phyloP scores from a whole-genome alignment of 92 coral and sea anemone genomes.

The Galaxea fascicularis region DNA sequence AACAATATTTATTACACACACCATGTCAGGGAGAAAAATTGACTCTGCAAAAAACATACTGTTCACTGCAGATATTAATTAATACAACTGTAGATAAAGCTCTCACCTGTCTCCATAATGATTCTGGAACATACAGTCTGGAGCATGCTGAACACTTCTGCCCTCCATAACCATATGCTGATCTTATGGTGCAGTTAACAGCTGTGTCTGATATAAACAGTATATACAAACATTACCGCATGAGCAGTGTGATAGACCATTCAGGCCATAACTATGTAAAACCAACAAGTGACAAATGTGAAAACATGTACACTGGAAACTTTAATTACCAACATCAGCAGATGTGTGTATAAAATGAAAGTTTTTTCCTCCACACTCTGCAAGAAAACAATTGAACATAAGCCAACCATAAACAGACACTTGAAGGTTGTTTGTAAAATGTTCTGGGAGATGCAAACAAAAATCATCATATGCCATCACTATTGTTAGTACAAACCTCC shows the following conservation, averaged over 20 bases:
- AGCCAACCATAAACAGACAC: neutral
- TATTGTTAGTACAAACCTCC: constrained; percentile 74
- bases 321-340: constrained; percentile 82
- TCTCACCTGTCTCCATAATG: constrained; percentile 90
- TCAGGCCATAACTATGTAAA: neutral
- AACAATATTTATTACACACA: too few relatives aligned
- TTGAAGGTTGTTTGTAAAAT: too few relatives aligned
- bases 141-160: constrained; percentile 98
- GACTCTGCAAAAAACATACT: too few relatives aligned
- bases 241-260: neutral
- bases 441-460: too few relatives aligned
- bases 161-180: constrained; percentile 94
- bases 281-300: too few relatives aligned
- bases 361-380: constrained; percentile 99
- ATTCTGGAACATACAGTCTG: constrained; percentile 91
- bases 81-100: neutral
- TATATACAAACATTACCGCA: neutral
- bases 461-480: neutral
- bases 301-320: neutral
- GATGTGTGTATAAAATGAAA: constrained; percentile 90
- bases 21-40: too few relatives aligned
- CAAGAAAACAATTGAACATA: neutral
- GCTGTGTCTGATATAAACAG: constrained; percentile 64
- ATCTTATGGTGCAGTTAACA: constrained; percentile 90
- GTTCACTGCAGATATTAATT: too few relatives aligned